Conservation (phyloP, 2,113 vertebrate species). For the Chroicocephalus ridibundus region DNA sequence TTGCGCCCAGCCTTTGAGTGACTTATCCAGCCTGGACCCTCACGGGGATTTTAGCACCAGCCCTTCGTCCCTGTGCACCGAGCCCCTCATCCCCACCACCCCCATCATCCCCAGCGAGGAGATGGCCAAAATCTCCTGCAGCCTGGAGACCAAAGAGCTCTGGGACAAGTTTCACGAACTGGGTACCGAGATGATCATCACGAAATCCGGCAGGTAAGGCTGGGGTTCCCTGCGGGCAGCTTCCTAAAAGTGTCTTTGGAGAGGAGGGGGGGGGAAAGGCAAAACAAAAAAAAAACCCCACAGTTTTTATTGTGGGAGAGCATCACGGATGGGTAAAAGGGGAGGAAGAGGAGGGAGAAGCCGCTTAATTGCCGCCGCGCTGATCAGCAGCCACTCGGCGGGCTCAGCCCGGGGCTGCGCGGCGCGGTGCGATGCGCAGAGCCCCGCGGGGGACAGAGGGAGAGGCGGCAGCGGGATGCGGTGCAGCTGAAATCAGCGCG, state of each 20-base stretch:
- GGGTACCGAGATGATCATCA: constrained; percentile 99
- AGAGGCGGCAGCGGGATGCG: not conserved
- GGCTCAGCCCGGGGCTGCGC: not conserved
- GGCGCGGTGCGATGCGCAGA: not conserved
- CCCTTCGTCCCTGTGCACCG: constrained; percentile 85
- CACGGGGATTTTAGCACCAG: constrained; percentile 82
- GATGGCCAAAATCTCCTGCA: constrained; percentile 97
- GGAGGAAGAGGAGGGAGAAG: not conserved
- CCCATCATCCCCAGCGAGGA: constrained; percentile 93
- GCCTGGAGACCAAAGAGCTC: constrained; percentile 95
- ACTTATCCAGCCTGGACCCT: constrained; percentile 84
- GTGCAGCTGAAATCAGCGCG: not conserved
- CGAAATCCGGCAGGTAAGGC: constrained; percentile 93
- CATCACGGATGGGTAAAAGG: not conserved
- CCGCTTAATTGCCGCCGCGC: not conserved
- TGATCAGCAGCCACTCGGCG: not conserved
- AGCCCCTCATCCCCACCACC: constrained; percentile 93
- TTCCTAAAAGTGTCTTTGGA: too few species aligned
- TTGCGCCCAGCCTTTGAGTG: constrained; percentile 83
- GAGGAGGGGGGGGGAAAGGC: rapidly evolving
- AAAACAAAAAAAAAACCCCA: rapidly evolving
- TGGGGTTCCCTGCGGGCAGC: not conserved
- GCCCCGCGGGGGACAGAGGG: not conserved
- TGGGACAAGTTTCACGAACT: constrained; percentile 99
- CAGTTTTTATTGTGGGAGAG: not conserved